Conservation (phyloP, 2,888 invertebrate species). For the Hypolimnas misippus region DNA sequence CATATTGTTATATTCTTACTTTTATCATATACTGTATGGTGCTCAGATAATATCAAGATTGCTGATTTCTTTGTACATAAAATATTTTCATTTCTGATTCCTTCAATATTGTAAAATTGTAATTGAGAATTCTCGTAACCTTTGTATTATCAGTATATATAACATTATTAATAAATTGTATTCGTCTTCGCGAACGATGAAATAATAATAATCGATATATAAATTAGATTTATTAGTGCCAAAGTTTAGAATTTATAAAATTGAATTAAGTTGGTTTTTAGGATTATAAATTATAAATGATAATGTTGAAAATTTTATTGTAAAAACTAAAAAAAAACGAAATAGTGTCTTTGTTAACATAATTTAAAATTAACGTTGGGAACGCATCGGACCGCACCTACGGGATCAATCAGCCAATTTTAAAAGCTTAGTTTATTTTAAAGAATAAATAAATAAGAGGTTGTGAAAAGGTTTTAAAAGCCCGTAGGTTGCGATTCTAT, state of each 20-base stretch:
- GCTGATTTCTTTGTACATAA: constrained; percentile 40
- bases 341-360: constrained; percentile 78
- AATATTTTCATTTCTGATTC: constrained; percentile 17
- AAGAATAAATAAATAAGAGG: constrained; percentile 65
- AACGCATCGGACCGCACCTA: constrained; percentile 59
- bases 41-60: constrained; percentile 62
- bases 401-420: constrained; percentile 74
- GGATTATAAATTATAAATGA: constrained; percentile 68
- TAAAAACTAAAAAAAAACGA: constrained; percentile 77
- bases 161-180: constrained; percentile 40
- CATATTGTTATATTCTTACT: constrained; percentile 33
- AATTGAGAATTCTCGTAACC: constrained; percentile 44
- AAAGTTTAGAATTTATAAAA: constrained; percentile 78
- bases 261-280: constrained; percentile 76
- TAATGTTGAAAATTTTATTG: constrained; percentile 71
- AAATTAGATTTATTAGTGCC: constrained; percentile 81
- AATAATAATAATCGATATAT: constrained; percentile 59
- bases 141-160: constrained; percentile 48
- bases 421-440: constrained; percentile 70
- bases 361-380: constrained; percentile 65
- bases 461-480: constrained; percentile 75
- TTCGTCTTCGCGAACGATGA: constrained; percentile 55
- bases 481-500: constrained; percentile 66
- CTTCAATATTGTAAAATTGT: constrained; percentile 24
- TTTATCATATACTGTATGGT: constrained; percentile 54